Base-by-base conservation (phyloP, 1,140 invertebrate genomes). In the Stegodyphus mimosarum region DNA sequence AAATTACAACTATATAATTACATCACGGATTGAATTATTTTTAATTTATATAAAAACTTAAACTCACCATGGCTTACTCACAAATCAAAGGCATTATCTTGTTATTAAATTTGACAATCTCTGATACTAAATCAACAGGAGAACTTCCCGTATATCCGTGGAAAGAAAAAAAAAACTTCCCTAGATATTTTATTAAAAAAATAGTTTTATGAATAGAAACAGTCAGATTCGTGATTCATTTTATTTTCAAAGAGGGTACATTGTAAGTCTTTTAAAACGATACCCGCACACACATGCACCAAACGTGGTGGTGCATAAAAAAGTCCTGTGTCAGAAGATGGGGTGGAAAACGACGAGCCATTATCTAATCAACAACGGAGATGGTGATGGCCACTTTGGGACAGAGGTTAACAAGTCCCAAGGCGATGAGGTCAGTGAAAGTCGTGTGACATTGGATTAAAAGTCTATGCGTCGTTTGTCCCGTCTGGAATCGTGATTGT, bases 401-500 rank as follows among this genome's bases (percentile, higher is more conserved):
- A 72, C 49, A 51, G 52, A 72, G 70, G 70, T 72, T 72, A 72
- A 72, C 52, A 52, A 9, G 49, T 9, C 49, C n/a, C 70, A 72
- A 72, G 52, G n/a, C 15, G 50, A 6, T 5, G 70, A 72, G 70
- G 70, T 72, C 70, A 72, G 6, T 72, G 50, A 33, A 33, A n/a
- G 49, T 72, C 49, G 70, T 52, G 70, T 51, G 50, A 72, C 70
- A 52, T 72, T 72, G 33, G 49, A 51, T 72, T 72, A 72, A 72
- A 72, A 72, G 52, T 72, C 50, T 72, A 49, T 51, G 52, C 52
- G 52, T 18, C 7, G 49, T 52, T 17, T 72, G 70, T 17, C 49
- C 50, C 50, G 70, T 51, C 49, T 72, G 50, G 70, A 72, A 49
- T 17, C 49, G 70, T 51, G 50, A 72, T 72, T 52, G 70, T 72